Base-by-base conservation (phyloP, 1,140 invertebrate genomes). In the Ostrea denselamellosa region DNA sequence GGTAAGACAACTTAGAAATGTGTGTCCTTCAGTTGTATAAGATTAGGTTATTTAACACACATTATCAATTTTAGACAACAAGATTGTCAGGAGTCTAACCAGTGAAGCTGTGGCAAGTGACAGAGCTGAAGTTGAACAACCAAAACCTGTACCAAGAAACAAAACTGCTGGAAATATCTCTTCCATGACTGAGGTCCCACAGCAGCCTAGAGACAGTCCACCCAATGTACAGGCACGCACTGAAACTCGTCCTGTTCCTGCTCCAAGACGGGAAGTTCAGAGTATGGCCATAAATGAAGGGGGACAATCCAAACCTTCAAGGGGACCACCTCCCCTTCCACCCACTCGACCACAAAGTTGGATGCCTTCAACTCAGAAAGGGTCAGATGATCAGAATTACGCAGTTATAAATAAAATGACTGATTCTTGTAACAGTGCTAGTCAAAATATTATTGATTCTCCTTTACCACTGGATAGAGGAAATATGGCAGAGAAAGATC, bases 41-140 rank as follows among this genome's bases (percentile, higher is more conserved):
- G n/a, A 7, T 22, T 28, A 34, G 19, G 34, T 3, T n/a, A 44
- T 52, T 8, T 0, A 8, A 10, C 0, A 56, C 51, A 83, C 0
- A 9, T 53, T 53, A 7, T 25, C 44, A 8, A 14, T 86, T 58
- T 68, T 34, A 77, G 68, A 77, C 25, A 77, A 44, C 85, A 77
- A 77, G 28, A 77, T 77, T 22, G 12, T 89, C 0, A 83, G 90
- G 34, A 95, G 94, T 12, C 94, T 93, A 10, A 94, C 94, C 86
- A 93, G 94, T 52, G 92, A 94, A 83, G 44, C 86, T 83, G 85
- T 86, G 44, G 77, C 85, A 65, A 71, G 89, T 68, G 82, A 58
- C 12, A 88, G 71, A 54, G 86, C 71, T 85, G 53, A 77, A 81
- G 12, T 83, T n/a, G 83, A 89, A 54, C 81, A 56, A n/a, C 89